phyloP scores from a whole-genome alignment of 2,888 invertebrate genomes.

The Mycalesis mineus region DNA sequence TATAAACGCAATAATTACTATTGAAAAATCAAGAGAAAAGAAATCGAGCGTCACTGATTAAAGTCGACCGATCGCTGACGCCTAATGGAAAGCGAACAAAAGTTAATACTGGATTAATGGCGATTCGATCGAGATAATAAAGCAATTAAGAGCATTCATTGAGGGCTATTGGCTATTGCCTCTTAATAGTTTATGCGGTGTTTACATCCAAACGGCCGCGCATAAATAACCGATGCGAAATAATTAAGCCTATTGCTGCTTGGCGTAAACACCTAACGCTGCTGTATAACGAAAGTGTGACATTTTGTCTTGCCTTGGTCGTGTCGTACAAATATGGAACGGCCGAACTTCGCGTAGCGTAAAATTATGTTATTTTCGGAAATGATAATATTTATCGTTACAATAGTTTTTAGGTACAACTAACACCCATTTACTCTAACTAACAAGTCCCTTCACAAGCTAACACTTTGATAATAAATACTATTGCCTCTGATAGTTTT shows the following conservation, averaged over 20 bases:
- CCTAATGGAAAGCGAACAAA: slow-evolving; percentile 19
- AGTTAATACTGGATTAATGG: slow-evolving; percentile 23
- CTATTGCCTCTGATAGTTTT: too few species aligned
- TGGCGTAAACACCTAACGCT: not conserved
- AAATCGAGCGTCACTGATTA: not conserved
- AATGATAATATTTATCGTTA: too few species aligned
- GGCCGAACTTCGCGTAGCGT: too few species aligned
- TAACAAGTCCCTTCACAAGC: too few species aligned
- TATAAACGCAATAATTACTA: not conserved
- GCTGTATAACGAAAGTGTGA: not conserved
- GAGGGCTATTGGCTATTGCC: slow-evolving; percentile 23
- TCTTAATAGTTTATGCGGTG: slow-evolving; percentile 26
- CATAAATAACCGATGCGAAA: slow-evolving; percentile 27
- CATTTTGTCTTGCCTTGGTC: not conserved
- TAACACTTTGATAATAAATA: too few species aligned
- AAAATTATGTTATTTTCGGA: too few species aligned
- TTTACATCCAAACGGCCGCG: slow-evolving; percentile 23
- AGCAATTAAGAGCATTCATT: slow-evolving; percentile 26
- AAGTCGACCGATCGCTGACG: not conserved
- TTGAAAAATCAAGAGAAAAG: not conserved
- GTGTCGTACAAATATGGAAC: too few species aligned
- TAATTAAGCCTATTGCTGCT: slow-evolving; percentile 21
- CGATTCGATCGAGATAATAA: slow-evolving; percentile 24
- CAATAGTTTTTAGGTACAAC: too few species aligned
- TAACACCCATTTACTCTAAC: too few species aligned